Evolutionary conservation across 1,140 invertebrate genomes (phyloP), one percentile per base, ranked within the genome.

Genomic region (Procambarus virginalis): DNA sequence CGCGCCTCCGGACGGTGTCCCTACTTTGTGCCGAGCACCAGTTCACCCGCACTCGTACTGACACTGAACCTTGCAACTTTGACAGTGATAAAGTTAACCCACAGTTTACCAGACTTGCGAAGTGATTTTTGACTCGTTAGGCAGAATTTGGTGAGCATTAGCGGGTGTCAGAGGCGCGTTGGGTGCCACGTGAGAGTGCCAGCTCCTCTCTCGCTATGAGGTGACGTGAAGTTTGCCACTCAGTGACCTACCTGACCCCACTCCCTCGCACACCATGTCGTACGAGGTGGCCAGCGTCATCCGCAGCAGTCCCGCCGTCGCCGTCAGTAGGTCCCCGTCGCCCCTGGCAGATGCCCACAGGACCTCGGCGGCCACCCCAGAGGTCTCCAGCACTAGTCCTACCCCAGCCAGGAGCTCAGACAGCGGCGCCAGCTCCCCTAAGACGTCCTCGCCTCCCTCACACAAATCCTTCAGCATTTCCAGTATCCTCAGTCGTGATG

Each of bases 401-500:
- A 83, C 68, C 70, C 84, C 85, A 6, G 78, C 84, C 49, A 82
- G 90, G 49, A 83, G 90, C 75, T 82, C 85, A 14, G 85, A 86
- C 84, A 91, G 90, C 81, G 84, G 90, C 34, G 75, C 76, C 49
- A 82, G 77, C n/a, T 92, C 91, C 22, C 91, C 90, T 5, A 90
- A 89, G 84, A 89, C 83, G 12, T 90, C 86, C 20, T 91, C 92
- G 34, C 86, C 86, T 14, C 91, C 91, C n/a, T 85, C 91, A 3
- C 91, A 91, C 79, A 92, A 91, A 64, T 92, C 92, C 89, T 92
- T 92, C 92, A 92, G 92, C 82, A 92, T 92, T 68, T 88, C 91
- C 79, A 92, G 91, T 89, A 92, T 92, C 76, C 91, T 92, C 48
- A 92, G 92, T 78, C 88, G 92, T n/a, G 90, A 91, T 84, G 92